Base-by-base conservation (phyloP, 2,797 vertebrate species). In the Sebastes itinus region DNA sequence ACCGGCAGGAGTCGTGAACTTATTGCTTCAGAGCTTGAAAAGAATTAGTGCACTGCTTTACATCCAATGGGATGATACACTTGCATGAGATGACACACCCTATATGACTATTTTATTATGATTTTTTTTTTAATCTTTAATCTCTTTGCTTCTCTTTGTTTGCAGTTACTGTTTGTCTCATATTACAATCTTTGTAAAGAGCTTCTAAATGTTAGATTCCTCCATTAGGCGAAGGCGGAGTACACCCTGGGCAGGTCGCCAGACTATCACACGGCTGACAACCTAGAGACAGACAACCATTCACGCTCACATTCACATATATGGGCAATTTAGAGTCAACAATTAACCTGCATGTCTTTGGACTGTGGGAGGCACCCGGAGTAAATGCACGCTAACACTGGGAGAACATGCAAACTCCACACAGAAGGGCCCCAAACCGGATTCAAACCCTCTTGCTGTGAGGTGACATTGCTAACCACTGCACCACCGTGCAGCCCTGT, bases 141-240 rank as follows among this genome's bases (percentile, higher is more conserved):
- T 52, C 3, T 52, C 12, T 62, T 63, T 66, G 5, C 16, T n/a
- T 64, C 22, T 55, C 9, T 56, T 25, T 9, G 23, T 69, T 14
- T 72, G 33, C 23, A 10, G 10, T 33, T 4, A 13, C 20, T 38
- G n/a, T 20, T 3, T 35, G 33, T 66, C 22, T 78, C 25, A 38
- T 30, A 54, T 72, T 23, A 27, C 65, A 42, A 20, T n/a, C 11
- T 42, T 42, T 33, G 2, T 8, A 18, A 59, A 38, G 11, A 14
- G 13, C 56, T 9, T 63, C n/a, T 67, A 27, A 42, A 58, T 49
- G 18, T 16, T 35, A 20, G 25, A 30, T 46, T 59, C 14, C 14
- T 66, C 7, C 4, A 22, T 16, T 46, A 0, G 38, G 38, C 14
- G 38, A 46, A 46, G 42, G 6, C 42, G 0, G 6, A 0, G 16